phyloP scores from a whole-genome alignment of 1,140 invertebrate genomes.

The Tetranychus cinnabarinus region DNA sequence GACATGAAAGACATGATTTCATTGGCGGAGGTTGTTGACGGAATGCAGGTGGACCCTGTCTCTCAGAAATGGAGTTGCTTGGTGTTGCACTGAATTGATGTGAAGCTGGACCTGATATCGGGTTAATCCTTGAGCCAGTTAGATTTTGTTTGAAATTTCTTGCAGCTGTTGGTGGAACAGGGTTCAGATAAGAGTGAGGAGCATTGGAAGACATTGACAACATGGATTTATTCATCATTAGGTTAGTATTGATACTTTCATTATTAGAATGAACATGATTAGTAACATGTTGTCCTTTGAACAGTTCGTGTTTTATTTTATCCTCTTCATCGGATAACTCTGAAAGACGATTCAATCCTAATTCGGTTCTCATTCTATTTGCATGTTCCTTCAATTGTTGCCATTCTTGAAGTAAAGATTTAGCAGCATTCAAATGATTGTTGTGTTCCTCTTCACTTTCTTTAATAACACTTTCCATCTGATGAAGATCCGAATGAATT shows the following conservation, averaged over 20 bases:
- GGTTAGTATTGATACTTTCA: no score
- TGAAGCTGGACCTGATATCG: background rate
- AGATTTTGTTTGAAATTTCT: background rate
- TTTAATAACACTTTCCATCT: slow-evolving; percentile 94
- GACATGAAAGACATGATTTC: slow-evolving; percentile 94
- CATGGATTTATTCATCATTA: background rate
- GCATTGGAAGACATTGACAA: background rate
- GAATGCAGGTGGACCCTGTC: slow-evolving; percentile 17
- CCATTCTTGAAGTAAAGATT: slow-evolving; percentile 77
- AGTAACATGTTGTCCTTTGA: slow-evolving; percentile 1
- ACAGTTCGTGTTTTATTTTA: slow-evolving; percentile 55
- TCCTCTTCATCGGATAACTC: slow-evolving; percentile 77
- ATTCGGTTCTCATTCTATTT: slow-evolving; percentile 56
- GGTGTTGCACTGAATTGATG: background rate
- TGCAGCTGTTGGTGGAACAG: no score
- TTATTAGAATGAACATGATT: background rate
- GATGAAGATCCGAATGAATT: slow-evolving; percentile 93
- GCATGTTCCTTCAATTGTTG: slow-evolving; percentile 71
- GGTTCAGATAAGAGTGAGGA: no score
- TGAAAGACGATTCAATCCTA: slow-evolving; percentile 62
- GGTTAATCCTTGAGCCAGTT: no score
- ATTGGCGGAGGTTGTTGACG: slow-evolving; percentile 95
- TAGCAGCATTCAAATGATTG: slow-evolving; percentile 56
- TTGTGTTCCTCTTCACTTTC: slow-evolving; percentile 78
- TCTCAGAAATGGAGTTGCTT: background rate